Base-by-base conservation (phyloP, 2,113 vertebrate species). In the Scomber japonicus region DNA sequence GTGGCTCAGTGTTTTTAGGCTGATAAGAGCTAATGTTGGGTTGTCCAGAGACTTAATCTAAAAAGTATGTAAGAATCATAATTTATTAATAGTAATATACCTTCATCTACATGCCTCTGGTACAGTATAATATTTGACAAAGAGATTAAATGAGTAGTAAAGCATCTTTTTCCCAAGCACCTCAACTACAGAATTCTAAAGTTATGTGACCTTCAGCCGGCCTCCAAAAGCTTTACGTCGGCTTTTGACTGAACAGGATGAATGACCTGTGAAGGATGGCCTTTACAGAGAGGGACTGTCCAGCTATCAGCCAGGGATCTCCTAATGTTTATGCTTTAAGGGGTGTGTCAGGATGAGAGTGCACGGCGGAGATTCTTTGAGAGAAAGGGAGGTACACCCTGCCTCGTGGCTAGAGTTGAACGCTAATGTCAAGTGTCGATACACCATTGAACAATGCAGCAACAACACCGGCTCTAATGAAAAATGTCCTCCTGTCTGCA, bases 341-440 rank as follows among this genome's bases (percentile, higher is more conserved):
- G 87, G 88, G 91, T 88, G 92, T 90, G 90, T 93, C 91, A 89
- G 91, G 90, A 92, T 91, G 79, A 91, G 90, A 71, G 78, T 75
- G 88, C 75, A 60, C 5, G 60, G 66, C 82, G 68, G 57, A 78
- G 83, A 87, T 84, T 92, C 69, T 84, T 75, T 84, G 46, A 80
- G 50, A 66, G 77, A 85, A 76, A 70, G 71, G 49, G 78, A 78
- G 84, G 67, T 88, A 82, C 88, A 59, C 92, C 82, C 88, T 87
- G 78, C 84, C 88, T 89, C 50, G 46, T 55, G 75, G 90, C 87
- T 55, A 83, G 64, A 88, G 73, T 35, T 85, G 80, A 88, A 87
- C 9, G 2, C 35, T 7, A 9, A 40, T 88, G 89, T 91, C 85
- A 92, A 89, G 82, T 83, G 78, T 66, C 79, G 85, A 90, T 86